Conservation (phyloP, 2,797 vertebrate species). For the Eidolon dupreanum region DNA sequence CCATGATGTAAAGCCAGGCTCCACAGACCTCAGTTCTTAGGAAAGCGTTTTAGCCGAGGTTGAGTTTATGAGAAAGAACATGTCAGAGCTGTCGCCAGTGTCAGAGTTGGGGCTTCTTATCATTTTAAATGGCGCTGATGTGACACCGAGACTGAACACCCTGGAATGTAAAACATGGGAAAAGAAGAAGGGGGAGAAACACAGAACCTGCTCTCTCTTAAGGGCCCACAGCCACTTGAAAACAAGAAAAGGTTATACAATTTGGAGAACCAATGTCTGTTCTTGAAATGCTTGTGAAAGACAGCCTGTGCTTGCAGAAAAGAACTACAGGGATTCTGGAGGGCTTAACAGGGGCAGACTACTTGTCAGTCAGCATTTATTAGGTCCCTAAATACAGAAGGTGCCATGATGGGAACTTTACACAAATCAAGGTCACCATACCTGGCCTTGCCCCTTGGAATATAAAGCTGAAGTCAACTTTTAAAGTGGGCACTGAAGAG, state of each 20-base stretch:
- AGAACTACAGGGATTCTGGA: neutral
- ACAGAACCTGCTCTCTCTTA: neutral
- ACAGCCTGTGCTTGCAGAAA: neutral
- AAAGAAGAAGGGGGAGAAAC: neutral
- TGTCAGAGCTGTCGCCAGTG: neutral
- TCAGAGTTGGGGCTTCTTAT: neutral
- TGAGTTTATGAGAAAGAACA: slow-evolving; percentile 9
- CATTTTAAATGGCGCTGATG: neutral
- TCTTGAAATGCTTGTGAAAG: slow-evolving; percentile 6
- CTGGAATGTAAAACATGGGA: neutral
- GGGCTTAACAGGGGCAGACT: neutral
- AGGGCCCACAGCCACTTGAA: neutral
- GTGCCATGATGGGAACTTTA: neutral
- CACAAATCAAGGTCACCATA: neutral
- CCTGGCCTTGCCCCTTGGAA: neutral
- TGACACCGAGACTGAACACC: slow-evolving; percentile 1
- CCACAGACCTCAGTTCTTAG: neutral
- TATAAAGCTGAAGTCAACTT: neutral
- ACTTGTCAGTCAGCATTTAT: neutral
- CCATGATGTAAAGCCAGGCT: neutral
- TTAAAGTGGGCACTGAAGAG: neutral
- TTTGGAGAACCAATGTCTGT: neutral
- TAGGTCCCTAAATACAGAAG: neutral
- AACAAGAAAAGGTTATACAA: neutral
- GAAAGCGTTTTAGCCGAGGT: neutral